phyloP scores from a whole-genome alignment of 2,888 invertebrate species.

The Athripsodes cinereus region DNA sequence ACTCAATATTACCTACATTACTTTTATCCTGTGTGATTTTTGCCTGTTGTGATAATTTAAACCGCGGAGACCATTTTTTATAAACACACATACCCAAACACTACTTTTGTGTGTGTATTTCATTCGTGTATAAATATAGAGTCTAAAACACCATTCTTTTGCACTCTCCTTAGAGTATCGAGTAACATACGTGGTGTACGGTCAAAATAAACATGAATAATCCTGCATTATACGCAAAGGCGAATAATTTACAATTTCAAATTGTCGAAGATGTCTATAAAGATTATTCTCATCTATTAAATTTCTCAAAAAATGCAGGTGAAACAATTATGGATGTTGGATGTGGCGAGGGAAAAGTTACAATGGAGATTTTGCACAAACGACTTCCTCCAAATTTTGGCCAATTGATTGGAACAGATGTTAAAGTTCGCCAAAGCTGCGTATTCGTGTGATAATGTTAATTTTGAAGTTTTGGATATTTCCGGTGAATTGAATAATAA shows the following conservation, averaged over 20 bases:
- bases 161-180: no score
- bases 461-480: slow-evolving; percentile 55
- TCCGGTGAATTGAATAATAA: slow-evolving; percentile 44
- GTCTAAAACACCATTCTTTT: no score
- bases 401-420: slow-evolving; percentile 65
- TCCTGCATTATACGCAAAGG: slow-evolving; percentile 61
- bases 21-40: no score
- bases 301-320: slow-evolving; percentile 48
- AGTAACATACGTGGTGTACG: no score
- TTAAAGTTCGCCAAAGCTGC: slow-evolving; percentile 56
- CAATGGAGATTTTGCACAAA: slow-evolving; percentile 57
- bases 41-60: no score
- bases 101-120: no score
- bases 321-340: slow-evolving; percentile 64
- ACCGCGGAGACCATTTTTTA: no score
- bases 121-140: no score
- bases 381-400: slow-evolving; percentile 50
- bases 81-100: no score
- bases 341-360: slow-evolving; percentile 67
- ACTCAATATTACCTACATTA: no score
- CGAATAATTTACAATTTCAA: slow-evolving; percentile 61
- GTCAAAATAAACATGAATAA: slow-evolving; percentile 57
- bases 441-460: slow-evolving; percentile 41
- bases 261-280: slow-evolving; percentile 59
- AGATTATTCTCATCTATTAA: slow-evolving; percentile 53